These are phyloP conservation scores for Theretra japonica DNA, from an alignment of 2,888 invertebrate genomes.

Conservation along the genomic window DNA sequence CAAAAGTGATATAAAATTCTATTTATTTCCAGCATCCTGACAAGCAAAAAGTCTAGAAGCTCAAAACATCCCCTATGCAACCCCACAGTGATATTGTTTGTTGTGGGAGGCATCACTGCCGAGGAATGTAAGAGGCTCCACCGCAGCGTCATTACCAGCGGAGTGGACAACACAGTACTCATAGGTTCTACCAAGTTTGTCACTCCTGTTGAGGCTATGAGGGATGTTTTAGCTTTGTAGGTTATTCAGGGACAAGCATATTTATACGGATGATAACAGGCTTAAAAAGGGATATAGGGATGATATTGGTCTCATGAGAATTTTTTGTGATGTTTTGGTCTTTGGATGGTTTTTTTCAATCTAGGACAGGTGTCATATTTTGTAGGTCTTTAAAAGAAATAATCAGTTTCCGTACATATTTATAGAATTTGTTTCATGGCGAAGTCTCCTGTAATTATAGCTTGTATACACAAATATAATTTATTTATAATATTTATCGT, in stretches of 20 bases:
- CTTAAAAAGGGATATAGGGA: too few species aligned
- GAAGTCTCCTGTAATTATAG: too few species aligned
- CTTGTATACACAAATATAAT: too few species aligned
- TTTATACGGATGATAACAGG: too few species aligned
- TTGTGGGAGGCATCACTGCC: slow-evolving; percentile 87
- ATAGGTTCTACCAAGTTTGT: slow-evolving; percentile 73
- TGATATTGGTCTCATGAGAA: too few species aligned
- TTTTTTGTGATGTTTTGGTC: too few species aligned
- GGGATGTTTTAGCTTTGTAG: slow-evolving; percentile 52
- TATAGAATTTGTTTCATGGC: too few species aligned
- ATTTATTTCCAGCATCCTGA: slow-evolving; percentile 82
- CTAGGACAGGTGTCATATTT: too few species aligned
- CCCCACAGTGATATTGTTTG: slow-evolving; percentile 86
- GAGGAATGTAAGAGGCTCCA: slow-evolving; percentile 85
- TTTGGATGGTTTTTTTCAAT: too few species aligned
- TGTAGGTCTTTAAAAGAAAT: too few species aligned
- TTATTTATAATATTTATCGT: neutral
- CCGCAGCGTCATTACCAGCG: slow-evolving; percentile 76
- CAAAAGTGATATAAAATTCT: neutral
- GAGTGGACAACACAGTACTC: slow-evolving; percentile 71
- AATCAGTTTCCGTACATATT: too few species aligned
- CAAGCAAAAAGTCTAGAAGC: slow-evolving; percentile 70
- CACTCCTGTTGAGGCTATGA: slow-evolving; percentile 72
- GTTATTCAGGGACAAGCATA: too few species aligned
- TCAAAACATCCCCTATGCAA: slow-evolving; percentile 86